phyloP scores from a whole-genome alignment of 2,888 invertebrate species.

The Cataglyphis livida region DNA sequence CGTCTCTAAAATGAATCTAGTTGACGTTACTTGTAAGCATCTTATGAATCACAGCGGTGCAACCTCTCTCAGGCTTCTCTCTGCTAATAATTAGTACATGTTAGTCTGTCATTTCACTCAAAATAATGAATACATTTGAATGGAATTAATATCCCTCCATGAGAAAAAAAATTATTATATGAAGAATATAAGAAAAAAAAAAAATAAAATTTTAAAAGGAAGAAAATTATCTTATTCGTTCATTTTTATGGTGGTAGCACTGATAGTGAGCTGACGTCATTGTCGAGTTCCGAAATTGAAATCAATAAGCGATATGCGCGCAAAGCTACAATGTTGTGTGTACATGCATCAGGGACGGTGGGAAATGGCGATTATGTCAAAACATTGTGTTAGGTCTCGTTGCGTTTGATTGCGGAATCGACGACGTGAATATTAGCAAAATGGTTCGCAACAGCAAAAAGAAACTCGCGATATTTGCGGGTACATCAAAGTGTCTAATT shows the following conservation, averaged over 20 bases:
- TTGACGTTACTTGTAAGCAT: no score
- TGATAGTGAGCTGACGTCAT: slow-evolving; percentile 78
- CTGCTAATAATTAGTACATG: no score
- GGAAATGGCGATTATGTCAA: slow-evolving; percentile 83
- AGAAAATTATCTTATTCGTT: background rate
- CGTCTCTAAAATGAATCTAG: no score
- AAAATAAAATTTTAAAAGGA: background rate
- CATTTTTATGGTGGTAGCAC: slow-evolving; percentile 47
- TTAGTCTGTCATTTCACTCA: no score
- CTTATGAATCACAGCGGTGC: no score
- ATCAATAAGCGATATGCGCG: slow-evolving; percentile 82
- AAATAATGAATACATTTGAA: background rate
- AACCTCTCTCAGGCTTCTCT: no score
- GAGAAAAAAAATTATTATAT: background rate
- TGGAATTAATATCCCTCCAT: background rate
- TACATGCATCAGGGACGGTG: slow-evolving; percentile 74
- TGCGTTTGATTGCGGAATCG: slow-evolving; percentile 71
- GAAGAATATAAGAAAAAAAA: background rate
- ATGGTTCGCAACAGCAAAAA: slow-evolving; percentile 81
- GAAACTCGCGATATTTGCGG: slow-evolving; percentile 83
- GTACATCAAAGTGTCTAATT: slow-evolving; percentile 83
- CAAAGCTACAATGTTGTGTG: slow-evolving; percentile 71
- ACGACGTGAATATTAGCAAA: slow-evolving; percentile 56
- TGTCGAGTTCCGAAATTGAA: slow-evolving; percentile 81
- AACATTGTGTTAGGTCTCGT: slow-evolving; percentile 76